Percentiles rank a stretch among this genome's conserved stretches.
Conservation (phyloP, 2,888 invertebrate species). For the Sarcophaga rosellei region DNA sequence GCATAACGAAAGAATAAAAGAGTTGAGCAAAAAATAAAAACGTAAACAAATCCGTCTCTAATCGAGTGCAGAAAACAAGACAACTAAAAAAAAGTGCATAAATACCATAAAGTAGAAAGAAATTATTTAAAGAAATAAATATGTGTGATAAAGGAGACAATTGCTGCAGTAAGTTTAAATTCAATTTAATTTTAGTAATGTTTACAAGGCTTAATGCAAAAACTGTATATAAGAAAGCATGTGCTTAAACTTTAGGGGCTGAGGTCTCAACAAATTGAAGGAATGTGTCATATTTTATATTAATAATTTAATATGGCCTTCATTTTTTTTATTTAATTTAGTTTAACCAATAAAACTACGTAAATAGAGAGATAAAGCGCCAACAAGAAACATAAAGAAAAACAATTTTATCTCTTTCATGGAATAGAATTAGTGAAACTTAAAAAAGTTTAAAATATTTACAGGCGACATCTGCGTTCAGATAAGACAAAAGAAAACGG, state of each 20-base stretch:
- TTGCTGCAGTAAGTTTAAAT: constrained; percentile 69
- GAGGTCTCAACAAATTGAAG: not conserved
- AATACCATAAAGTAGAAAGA: not conserved
- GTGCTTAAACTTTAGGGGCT: constrained; percentile 8
- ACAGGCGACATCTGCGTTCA: constrained; percentile 22
- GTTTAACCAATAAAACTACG: constrained; percentile 10
- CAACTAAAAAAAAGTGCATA: not conserved
- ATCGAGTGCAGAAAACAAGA: constrained; percentile 27
- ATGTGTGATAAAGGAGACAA: constrained; percentile 65
- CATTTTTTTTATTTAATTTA: not conserved
- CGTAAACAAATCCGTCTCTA: constrained; percentile 45
- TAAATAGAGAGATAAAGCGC: constrained; percentile 9
- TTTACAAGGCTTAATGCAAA: not conserved
- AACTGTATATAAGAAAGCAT: constrained; percentile 7
- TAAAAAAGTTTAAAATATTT: not conserved
- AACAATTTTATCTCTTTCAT: not conserved
- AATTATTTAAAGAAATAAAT: constrained; percentile 16
- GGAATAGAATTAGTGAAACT: not conserved
- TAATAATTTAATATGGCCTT: not conserved
- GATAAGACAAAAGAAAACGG: constrained; percentile 1
- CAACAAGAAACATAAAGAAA: too few species aligned
- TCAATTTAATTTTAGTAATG: not conserved
- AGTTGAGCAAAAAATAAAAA: constrained; percentile 44
- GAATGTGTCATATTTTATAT: not conserved
- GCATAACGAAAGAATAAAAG: constrained; percentile 28